Evolutionary conservation across 2,888 invertebrate genomes (phyloP).

Genomic region (Phyllotreta striolata): DNA sequence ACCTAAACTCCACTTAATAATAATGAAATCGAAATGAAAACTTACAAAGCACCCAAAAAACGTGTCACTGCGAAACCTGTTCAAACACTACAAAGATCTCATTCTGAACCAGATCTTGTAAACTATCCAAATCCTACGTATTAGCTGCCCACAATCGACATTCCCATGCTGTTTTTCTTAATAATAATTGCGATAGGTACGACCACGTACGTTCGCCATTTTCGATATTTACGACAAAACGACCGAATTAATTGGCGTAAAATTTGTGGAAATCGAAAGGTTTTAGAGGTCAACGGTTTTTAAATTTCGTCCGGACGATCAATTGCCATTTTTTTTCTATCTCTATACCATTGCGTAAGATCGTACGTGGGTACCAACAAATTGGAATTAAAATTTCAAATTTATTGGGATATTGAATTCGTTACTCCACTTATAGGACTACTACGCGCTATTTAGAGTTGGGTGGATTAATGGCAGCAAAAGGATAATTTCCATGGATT

Average conservation of each 20-base stretch:
- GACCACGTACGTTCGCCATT: constrained; percentile 31
- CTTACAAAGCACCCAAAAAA: constrained; percentile 17
- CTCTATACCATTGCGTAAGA: too few species aligned
- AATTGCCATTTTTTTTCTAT: too few species aligned
- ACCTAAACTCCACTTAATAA: too few species aligned
- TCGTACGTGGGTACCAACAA: too few species aligned
- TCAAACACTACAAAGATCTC: constrained; percentile 25
- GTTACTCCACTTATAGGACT: too few species aligned
- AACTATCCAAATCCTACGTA: constrained; percentile 40
- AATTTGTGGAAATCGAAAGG: neutral
- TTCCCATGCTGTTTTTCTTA: constrained; percentile 33
- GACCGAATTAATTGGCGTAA: constrained; percentile 9
- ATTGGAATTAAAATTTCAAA: too few species aligned
- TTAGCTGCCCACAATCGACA: constrained; percentile 41
- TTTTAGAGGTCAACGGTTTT: too few species aligned
- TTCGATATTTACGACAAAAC: constrained; percentile 27
- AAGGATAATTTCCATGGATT: too few species aligned
- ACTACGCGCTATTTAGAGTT: too few species aligned
- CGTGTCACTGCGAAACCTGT: neutral
- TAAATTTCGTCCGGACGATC: too few species aligned
- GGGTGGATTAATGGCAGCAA: too few species aligned
- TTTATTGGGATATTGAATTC: too few species aligned
- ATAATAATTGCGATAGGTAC: constrained; percentile 32
- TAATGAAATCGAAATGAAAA: neutral
- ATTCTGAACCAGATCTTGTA: constrained; percentile 45